Evolutionary conservation across 2,797 vertebrate species (phyloP).

Genomic region (Urophycis tenuis): DNA sequence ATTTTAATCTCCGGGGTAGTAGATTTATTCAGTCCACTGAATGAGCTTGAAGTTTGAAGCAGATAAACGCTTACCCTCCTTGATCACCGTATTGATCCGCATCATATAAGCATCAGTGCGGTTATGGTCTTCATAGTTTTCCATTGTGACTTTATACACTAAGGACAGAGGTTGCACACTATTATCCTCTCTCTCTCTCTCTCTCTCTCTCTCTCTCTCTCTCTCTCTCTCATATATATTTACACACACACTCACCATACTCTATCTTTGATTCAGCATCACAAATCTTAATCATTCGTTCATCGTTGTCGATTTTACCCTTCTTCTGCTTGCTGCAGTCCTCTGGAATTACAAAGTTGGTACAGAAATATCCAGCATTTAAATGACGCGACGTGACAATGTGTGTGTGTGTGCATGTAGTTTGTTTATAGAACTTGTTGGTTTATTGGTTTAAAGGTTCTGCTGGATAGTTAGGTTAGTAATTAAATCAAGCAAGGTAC

Average conservation of each 20-base stretch:
- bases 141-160: slow-evolving; percentile 58
- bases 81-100: slow-evolving; percentile 42
- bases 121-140: neutral
- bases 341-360: slow-evolving; percentile 40
- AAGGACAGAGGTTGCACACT: slow-evolving; percentile 15
- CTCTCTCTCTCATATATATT: neutral
- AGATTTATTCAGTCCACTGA: neutral
- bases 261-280: slow-evolving; percentile 51
- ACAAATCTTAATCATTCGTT: slow-evolving; percentile 47
- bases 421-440: too few relatives aligned
- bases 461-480: neutral
- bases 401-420: too few relatives aligned
- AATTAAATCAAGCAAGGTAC: neutral
- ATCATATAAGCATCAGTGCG: slow-evolving; percentile 51
- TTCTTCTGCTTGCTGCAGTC: slow-evolving; percentile 63
- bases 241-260: slow-evolving; percentile 44
- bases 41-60: neutral
- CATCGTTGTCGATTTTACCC: slow-evolving; percentile 23
- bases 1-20: neutral
- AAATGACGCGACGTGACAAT: too few relatives aligned
- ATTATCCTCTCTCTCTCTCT: neutral
- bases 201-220: neutral
- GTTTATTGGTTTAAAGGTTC: neutral
- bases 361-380: neutral
- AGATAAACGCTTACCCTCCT: slow-evolving; percentile 54